Evolutionary conservation across 1,140 invertebrate genomes (phyloP), one percentile per base, ranked within the genome.

Genomic region (Brachionus calyciflorus): DNA sequence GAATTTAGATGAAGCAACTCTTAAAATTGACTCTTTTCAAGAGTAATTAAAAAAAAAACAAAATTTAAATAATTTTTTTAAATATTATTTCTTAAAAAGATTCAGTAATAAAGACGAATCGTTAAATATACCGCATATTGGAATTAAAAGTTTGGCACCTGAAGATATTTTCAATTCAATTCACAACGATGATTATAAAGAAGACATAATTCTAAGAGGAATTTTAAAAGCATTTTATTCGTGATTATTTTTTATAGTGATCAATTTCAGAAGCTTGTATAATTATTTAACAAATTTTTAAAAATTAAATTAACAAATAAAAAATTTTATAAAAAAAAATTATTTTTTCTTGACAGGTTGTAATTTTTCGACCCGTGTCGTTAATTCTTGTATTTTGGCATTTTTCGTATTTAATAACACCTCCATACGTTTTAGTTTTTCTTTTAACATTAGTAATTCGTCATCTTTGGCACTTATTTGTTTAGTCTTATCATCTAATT

Each of bases 341-440:
- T 21, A 60, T 28, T 49, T 51, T 55, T 73, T 73, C 40, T 55
- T 49, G 2, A 73, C 33, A 9, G 69, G 69, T 28, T 41, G 17
- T 51, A 51, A 37, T 51, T 73, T 73, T 73, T 73, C 69, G 17
- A 73, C 17, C 3, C 37, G 46, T 40, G 40, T 19, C 7, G 17
- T 73, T 12, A 73, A 26, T 24, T 73, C 46, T 41, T 73, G 46
- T 19, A 73, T 73, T 24, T 40, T 49, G 6, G 51, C 24, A 65
- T 73, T 73, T 73, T 73, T 73, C 24, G 49, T 73, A 19, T 19
- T 33, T 21, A 73, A 40, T 12, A 73, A 41, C 19, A 28, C 24
- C 51, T 73, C 69, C 69, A 73, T 73, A 7, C 69, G 28, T 46
- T 73, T 73, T n/a, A 73, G 26, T 73, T 73, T 37, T 19, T 41